phyloP scores from a whole-genome alignment of 2,888 invertebrate genomes.

The Malacosoma neustria region DNA sequence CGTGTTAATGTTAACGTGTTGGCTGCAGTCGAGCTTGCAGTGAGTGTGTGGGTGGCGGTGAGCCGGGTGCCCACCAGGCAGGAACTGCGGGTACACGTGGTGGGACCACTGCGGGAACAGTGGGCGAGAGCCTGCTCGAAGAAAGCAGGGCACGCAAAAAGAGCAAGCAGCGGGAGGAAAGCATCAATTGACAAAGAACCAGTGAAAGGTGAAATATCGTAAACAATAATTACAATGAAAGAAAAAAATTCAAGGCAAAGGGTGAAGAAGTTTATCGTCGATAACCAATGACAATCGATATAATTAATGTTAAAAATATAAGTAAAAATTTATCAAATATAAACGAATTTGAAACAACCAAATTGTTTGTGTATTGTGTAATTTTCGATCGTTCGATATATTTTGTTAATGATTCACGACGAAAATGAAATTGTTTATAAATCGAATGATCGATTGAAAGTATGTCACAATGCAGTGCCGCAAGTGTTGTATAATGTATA shows the following conservation, averaged over 20 bases:
- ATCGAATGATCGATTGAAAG: slow-evolving; percentile 21
- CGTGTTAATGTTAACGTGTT: slow-evolving; percentile 65
- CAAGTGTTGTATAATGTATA: slow-evolving; percentile 48
- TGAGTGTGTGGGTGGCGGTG: slow-evolving; percentile 73
- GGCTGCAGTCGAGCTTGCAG: slow-evolving; percentile 71
- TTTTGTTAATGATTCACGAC: slow-evolving; percentile 8
- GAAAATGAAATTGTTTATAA: slow-evolving; percentile 5
- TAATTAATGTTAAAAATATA: too few species aligned
- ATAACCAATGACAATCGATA: too few species aligned
- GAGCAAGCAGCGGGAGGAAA: not conserved
- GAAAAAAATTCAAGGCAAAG: too few species aligned
- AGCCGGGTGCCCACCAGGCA: slow-evolving; percentile 90
- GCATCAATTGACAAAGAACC: not conserved
- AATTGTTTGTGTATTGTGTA: slow-evolving; percentile 1
- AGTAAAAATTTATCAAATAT: too few species aligned
- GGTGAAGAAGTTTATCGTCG: too few species aligned
- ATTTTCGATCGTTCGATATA: slow-evolving; percentile 16
- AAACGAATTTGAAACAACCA: too few species aligned
- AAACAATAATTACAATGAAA: not conserved
- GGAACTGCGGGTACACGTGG: slow-evolving; percentile 95
- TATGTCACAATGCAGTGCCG: slow-evolving; percentile 34
- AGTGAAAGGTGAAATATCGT: not conserved
- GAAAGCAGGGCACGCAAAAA: slow-evolving; percentile 59
- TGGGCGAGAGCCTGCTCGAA: slow-evolving; percentile 83
- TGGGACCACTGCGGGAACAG: slow-evolving; percentile 96